These are phyloP conservation scores for Myotis findleyi DNA, from an alignment of 2,797 vertebrate genomes.

Conservation along the genomic window DNA sequence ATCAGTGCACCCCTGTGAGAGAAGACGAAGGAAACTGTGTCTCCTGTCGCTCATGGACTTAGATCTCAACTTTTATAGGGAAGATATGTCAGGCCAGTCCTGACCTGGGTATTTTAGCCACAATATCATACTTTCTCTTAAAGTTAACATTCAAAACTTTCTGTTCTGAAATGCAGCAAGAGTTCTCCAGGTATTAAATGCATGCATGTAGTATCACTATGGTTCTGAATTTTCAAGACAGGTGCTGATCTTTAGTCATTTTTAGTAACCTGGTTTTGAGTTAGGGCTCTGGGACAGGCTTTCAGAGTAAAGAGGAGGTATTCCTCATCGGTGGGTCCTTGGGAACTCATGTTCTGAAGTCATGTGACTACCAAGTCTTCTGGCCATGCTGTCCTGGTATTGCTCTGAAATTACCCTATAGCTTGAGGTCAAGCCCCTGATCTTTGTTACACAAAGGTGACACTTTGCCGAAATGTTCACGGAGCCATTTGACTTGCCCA, in stretches of 20 bases:
- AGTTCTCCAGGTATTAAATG: neutral
- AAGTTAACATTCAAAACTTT: neutral
- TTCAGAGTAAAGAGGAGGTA: neutral
- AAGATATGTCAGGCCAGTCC: neutral
- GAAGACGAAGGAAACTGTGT: neutral
- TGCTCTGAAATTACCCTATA: neutral
- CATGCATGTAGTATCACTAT: neutral
- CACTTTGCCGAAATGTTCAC: neutral
- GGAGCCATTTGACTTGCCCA: neutral
- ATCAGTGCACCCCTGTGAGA: accelerated
- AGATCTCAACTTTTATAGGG: neutral
- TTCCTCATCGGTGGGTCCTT: neutral
- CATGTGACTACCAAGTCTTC: neutral
- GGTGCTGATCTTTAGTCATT: neutral
- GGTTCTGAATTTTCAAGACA: neutral
- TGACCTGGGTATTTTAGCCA: neutral
- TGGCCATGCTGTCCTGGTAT: neutral
- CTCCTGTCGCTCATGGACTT: neutral
- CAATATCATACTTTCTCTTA: neutral
- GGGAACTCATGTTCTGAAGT: neutral
- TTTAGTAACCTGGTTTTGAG: neutral
- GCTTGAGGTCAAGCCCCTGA: neutral
- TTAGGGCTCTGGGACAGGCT: neutral
- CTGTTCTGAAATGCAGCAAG: neutral
- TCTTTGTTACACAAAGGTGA: neutral